Base-by-base conservation (phyloP, 2,888 invertebrate genomes). In the Cryptus armator region DNA sequence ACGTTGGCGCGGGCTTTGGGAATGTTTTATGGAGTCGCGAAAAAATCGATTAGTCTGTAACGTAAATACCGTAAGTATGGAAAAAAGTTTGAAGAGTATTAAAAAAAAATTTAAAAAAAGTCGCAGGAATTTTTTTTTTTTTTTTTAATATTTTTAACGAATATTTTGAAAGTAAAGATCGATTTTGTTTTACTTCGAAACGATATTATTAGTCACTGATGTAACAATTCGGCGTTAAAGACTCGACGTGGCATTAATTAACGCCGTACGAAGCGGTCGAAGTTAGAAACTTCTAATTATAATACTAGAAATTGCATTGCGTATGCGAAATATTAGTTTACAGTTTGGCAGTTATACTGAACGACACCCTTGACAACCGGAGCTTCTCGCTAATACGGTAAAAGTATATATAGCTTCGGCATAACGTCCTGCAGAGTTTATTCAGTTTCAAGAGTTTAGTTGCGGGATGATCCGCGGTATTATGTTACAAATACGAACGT, bases 321-420 rank as follows among this genome's bases (percentile, higher is more conserved):
- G 29, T 29, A 29, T 62, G 5, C 4, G 32, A 14, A 62, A 29
- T 62, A 62, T 62, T 62, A 62, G 29, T 62, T 62, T 32, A 32
- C 59, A 62, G 14, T 14, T 62, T 14, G 32, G 29, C 24, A 29
- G 24, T 59, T 59, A 12, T 59, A 5, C 24, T 29, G 24, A 59
- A 59, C 29, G 59, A 59, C 59, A 62, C 32, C 59, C 59, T 62
- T 29, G 59, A 32, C 32, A 62, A 32, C 14, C 29, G 29, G 14
- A 62, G 37, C 6, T 24, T 2, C 59, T 4, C 4, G 12, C 59
- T 10, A 19, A 9, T 12, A 12, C 3, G 5, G 12, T 14, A 59
- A 12, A 59, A 24, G 29, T 24, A 5, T 19, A 24, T 24, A 24
- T 2, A 56, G 24, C 12, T 9, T 56, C 16, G n/a, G 7, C 53